Base-by-base conservation (phyloP, 2,888 invertebrate species). In the Scotopteryx bipunctaria region DNA sequence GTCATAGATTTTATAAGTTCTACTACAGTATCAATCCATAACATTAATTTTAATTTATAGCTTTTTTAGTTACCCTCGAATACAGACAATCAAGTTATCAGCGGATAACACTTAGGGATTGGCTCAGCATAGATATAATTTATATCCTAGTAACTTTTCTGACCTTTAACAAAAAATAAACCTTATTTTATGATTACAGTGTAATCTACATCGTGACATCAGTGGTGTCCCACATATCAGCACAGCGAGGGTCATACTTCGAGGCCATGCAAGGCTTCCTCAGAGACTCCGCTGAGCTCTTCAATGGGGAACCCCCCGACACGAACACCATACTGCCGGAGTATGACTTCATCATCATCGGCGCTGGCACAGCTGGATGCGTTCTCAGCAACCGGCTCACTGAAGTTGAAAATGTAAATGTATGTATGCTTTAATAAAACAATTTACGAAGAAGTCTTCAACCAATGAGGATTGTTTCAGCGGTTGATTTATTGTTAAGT, bases 341-440 rank as follows among this genome's bases (percentile, higher is more conserved):
- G 57, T 84, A 85, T 45, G 84, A 86, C 66, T 84, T 84, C 63
- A 66, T 86, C 43, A 73, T 85, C 52, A 73, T 86, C n/a, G 86
- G 86, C 0, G 86, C 85, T 1, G 85, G 86, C 1, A 80, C 83
- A 0, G 85, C 84, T 1, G 85, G 85, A 0, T 81, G 83, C 44
- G 77, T 80, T 8, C 64, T 86, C 3, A 81, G 81, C 48, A 86
- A 83, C 55, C 67, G 91, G 17, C 68, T 91, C 3, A 80, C 86
- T 1, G 87, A 89, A 67, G 77, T 83, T 2, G 62, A 71, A 0
- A 59, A 81, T 14, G 86, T 85, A 68, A 83, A 83, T 59, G 78
- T 78, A 56, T 1, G 27, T 27, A 23, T 23, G 8, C 5, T 23
- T 23, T 23, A 8, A 23, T 23, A 8, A 3, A 23, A 19, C n/a